Conservation (phyloP, 2,888 invertebrate species). For the Ashinkailepas kermadecensis region DNA sequence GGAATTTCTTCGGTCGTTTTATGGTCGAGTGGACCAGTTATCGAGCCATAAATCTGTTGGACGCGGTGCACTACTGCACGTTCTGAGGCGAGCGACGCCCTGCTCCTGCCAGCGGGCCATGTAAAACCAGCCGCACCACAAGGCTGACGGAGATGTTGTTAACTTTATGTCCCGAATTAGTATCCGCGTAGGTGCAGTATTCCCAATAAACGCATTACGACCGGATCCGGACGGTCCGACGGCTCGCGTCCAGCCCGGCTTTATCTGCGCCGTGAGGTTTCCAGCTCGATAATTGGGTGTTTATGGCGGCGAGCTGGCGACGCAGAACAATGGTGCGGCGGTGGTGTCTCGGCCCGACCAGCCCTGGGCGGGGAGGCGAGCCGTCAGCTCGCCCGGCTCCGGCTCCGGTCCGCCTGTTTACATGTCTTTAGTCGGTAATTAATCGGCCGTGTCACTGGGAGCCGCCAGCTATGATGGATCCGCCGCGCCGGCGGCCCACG, state of each 20-base stretch:
- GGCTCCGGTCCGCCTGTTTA: background rate
- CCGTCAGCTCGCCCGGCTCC: background rate
- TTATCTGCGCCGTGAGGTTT: background rate
- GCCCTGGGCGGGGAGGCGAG: too few relatives aligned
- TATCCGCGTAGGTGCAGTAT: background rate
- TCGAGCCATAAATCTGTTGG: background rate
- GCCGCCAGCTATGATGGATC: constrained; percentile 10
- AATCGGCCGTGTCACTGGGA: background rate
- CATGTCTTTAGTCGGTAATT: constrained; percentile 11
- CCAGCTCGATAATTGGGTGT: background rate
- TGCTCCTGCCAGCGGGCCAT: background rate
- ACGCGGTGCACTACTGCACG: background rate
- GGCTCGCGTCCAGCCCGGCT: background rate
- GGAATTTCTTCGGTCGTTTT: background rate
- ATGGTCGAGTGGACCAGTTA: background rate
- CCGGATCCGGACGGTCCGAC: background rate
- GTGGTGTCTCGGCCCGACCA: too few relatives aligned
- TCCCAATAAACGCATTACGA: constrained; percentile 13
- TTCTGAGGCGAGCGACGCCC: background rate
- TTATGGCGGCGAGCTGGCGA: background rate
- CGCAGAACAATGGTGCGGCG: too few relatives aligned
- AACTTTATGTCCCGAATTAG: constrained; percentile 18
- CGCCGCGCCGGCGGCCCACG: background rate
- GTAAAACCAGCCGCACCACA: background rate
- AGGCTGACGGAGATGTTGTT: background rate